A percentile compares a stretch with the other conserved stretches of the same genome.
Evolutionary conservation across 2,113 vertebrate species (phyloP).

Genomic region (Ailuropoda melanoleuca): DNA sequence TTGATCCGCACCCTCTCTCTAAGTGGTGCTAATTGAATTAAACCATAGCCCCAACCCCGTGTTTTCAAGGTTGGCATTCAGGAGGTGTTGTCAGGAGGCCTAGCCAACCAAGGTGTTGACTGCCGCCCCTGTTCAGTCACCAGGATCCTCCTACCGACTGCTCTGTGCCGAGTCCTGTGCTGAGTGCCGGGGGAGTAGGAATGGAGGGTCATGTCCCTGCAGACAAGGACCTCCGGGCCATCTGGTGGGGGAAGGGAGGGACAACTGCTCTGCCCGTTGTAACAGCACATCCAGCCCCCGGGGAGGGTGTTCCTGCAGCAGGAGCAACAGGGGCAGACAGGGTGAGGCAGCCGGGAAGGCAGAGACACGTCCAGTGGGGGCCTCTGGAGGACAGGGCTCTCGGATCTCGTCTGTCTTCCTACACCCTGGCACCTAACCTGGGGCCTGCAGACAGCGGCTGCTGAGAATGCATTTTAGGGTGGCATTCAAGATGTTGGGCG

Average conservation of each 20-base stretch:
- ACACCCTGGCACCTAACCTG: accelerated
- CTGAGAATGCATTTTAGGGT: not conserved
- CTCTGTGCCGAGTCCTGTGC: not conserved
- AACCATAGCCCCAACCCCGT: not conserved
- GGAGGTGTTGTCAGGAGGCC: not conserved
- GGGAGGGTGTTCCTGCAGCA: not conserved
- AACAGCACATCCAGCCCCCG: not conserved
- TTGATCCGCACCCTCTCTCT: not conserved
- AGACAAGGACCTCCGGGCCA: not conserved
- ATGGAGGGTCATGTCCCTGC: not conserved
- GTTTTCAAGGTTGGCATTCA: not conserved
- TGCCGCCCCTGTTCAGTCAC: not conserved
- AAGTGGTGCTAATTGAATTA: constrained; percentile 11
- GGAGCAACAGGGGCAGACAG: not conserved
- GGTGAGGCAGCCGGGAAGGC: not conserved
- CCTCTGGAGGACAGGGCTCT: not conserved
- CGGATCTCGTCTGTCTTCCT: not conserved
- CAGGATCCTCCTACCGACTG: not conserved
- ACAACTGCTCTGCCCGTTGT: too few relatives aligned
- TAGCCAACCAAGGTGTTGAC: not conserved
- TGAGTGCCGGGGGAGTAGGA: not conserved
- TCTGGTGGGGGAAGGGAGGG: not conserved
- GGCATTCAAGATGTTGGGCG: not conserved
- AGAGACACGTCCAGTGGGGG: not conserved
- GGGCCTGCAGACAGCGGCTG: not conserved